Base-by-base conservation (phyloP, 2,797 vertebrate species). In the Sitta carolinensis region DNA sequence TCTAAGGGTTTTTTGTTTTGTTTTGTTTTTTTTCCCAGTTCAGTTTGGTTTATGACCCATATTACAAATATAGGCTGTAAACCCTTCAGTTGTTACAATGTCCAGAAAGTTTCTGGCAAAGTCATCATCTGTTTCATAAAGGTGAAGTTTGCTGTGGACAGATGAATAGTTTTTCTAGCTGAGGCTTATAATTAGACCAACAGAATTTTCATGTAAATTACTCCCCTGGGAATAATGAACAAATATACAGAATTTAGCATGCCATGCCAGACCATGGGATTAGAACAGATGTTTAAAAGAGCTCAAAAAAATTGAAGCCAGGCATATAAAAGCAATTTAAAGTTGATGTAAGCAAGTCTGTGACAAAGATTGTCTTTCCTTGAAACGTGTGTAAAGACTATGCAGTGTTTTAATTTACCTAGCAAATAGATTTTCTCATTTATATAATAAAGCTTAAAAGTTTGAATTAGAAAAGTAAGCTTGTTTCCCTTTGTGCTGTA, bases 71-170 rank as follows among this genome's bases (percentile, higher is more conserved):
- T 47, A 34, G 69, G 69, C 62, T 94, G 47, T 93, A 94, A 96
- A 95, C 58, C 40, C 51, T 90, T 78, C 55, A 38, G 62, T 73
- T 90, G 48, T 72, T 86, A 84, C 82, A 75, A 42, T 86, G 85
- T 90, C 85, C 91, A 95, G 90, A 90, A 95, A 90, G 34, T 79
- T 87, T 95, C 95, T 96, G 95, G 93, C 87, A 82, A 96, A 95
- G 83, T 91, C 90, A 87, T 96, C 54, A 91, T 94, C 83, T 88
- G 52, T 87, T 95, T 89, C 51, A 66, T 68, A 88, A 88, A 95
- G 93, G 90, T 95, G 90, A 91, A 94, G 42, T 91, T 94, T 91
- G 62, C 91, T 95, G 69, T 27, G 87, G 94, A 73, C 59, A 73
- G 72, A 92, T 80, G 78, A 93, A 83, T 62, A 66, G 66, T 91